A percentile compares a stretch with the other conserved stretches of the same genome.
These are phyloP conservation scores for Rhea pennata DNA, from an alignment of 2,113 vertebrate genomes.

Conservation along the genomic window DNA sequence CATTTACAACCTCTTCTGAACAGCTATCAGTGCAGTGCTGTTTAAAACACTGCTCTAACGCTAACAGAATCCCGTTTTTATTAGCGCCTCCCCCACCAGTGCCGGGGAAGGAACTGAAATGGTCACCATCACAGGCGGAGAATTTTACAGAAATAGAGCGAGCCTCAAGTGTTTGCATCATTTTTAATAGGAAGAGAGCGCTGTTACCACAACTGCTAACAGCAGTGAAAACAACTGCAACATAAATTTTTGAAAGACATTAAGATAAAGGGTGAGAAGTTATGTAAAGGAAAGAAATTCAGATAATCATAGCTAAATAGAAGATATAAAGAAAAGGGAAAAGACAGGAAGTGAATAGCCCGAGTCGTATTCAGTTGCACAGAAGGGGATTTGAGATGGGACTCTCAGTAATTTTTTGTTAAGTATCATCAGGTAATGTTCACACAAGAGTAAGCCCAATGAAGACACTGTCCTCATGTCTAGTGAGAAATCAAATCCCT, in stretches of 20 bases:
- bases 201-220: not conserved
- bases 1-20: not conserved
- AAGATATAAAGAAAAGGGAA: not conserved
- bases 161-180: not conserved
- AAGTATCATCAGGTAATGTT: not conserved
- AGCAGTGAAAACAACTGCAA: not conserved
- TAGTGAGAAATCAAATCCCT: not conserved
- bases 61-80: not conserved
- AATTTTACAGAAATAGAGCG: not conserved
- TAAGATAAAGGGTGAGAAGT: not conserved
- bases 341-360: not conserved
- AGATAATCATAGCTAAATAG: not conserved
- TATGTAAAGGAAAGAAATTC: not conserved
- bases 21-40: fast-evolving
- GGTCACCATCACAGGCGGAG: not conserved
- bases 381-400: not conserved
- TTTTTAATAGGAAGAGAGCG: not conserved
- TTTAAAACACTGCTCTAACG: not conserved
- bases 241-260: not conserved
- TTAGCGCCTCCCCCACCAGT: not conserved
- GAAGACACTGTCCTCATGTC: not conserved
- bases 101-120: not conserved
- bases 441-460: not conserved
- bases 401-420: not conserved
- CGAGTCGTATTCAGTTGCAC: not conserved